phyloP scores from a whole-genome alignment of 2,888 invertebrate genomes.

The Hydropsyche betteni region DNA sequence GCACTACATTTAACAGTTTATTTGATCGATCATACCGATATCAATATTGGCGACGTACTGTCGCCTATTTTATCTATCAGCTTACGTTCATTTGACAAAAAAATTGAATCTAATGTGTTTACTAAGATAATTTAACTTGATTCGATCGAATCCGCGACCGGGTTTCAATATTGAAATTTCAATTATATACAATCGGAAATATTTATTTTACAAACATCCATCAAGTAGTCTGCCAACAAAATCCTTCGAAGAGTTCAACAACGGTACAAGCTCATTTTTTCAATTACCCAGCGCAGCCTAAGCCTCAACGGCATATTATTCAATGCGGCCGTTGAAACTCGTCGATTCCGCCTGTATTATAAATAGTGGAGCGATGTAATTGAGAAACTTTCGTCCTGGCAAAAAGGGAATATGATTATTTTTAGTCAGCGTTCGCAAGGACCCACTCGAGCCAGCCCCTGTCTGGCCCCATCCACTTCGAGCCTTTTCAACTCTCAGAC shows the following conservation, averaged over 20 bases:
- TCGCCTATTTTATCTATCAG: no score
- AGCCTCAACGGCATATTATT: no score
- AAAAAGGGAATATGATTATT: slow-evolving; percentile 41
- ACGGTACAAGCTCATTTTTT: not conserved
- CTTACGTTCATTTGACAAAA: no score
- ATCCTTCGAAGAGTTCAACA: not conserved
- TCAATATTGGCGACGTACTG: no score
- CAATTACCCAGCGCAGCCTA: no score
- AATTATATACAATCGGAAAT: no score
- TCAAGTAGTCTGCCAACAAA: not conserved
- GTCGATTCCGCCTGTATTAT: slow-evolving; percentile 30
- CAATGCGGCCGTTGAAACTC: not conserved
- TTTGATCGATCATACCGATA: no score
- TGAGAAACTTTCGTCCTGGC: slow-evolving; percentile 36
- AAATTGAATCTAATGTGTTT: no score
- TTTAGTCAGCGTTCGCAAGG: slow-evolving; percentile 33
- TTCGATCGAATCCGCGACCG: no score
- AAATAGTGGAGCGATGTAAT: slow-evolving; percentile 39
- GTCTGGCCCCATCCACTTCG: slow-evolving; percentile 40
- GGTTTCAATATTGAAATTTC: no score
- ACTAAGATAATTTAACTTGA: no score
- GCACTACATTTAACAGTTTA: no score
- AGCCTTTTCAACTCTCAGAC: slow-evolving; percentile 35
- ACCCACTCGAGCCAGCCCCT: slow-evolving; percentile 30
- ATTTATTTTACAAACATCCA: not conserved